A percentile compares a stretch with the other conserved stretches of the same genome.
These are phyloP conservation scores for Myotis planiceps DNA, from an alignment of 2,797 vertebrate genomes.

Conservation along the genomic window DNA sequence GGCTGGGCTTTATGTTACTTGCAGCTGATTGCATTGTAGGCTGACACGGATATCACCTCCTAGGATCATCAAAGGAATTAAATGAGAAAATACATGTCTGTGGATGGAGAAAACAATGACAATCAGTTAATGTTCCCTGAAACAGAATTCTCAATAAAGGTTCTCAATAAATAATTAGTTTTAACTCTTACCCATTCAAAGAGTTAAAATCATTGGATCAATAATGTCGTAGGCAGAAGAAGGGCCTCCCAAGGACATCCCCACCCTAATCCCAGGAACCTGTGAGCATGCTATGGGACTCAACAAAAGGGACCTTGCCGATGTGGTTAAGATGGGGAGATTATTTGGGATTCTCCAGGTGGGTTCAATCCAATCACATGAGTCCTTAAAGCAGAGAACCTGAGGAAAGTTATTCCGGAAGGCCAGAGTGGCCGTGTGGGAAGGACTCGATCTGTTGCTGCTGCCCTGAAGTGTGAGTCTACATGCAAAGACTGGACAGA, in stretches of 20 bases:
- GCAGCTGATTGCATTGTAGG: constrained; percentile 34
- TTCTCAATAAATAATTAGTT: constrained; percentile 5
- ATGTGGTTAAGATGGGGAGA: neutral
- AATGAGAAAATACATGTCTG: neutral
- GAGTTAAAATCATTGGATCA: constrained; percentile 11
- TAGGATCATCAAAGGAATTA: neutral
- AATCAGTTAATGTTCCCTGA: neutral
- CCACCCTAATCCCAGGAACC: neutral
- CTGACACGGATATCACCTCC: neutral
- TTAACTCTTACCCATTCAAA: neutral
- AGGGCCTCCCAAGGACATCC: neutral
- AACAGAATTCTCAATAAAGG: neutral
- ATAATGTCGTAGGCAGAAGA: neutral
- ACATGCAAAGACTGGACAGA: neutral
- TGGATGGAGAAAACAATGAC: neutral
- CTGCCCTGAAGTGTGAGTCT: neutral
- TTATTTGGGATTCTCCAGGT: neutral
- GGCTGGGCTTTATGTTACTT: neutral
- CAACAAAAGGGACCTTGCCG: neutral
- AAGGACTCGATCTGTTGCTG: fast-evolving
- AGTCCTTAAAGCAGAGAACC: neutral
- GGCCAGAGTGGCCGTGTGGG: neutral
- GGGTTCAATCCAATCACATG: neutral
- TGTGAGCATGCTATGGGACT: neutral
- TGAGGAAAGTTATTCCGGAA: neutral